Percentiles rank a stretch among this genome's conserved stretches.
Evolutionary conservation across 1,140 invertebrate genomes (phyloP).

Genomic region (Drosophila ogumai): DNA sequence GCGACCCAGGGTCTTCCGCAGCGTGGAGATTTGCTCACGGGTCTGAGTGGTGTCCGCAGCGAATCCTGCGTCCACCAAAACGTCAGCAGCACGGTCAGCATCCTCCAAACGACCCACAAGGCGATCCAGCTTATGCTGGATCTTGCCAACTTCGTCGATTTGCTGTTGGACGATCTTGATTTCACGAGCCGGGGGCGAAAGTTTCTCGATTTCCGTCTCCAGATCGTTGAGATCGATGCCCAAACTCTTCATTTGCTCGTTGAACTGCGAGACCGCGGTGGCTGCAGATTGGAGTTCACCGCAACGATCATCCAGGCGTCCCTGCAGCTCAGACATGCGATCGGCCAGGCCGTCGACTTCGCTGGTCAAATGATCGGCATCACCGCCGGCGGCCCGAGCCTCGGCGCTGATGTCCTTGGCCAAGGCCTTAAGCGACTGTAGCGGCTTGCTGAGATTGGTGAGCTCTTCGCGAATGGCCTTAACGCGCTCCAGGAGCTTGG

Average conservation of each 20-base stretch:
- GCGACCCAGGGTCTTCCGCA: constrained; percentile 91
- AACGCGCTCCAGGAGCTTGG: constrained; percentile 92
- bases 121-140: constrained; percentile 89
- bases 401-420: constrained; percentile 91
- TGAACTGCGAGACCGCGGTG: constrained; percentile 93
- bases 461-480: constrained; percentile 92
- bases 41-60: constrained; percentile 92
- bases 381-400: constrained; percentile 89
- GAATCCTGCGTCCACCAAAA: constrained; percentile 92
- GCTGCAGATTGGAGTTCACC: constrained; percentile 94
- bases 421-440: constrained; percentile 89
- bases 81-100: constrained; percentile 90
- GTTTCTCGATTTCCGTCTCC: constrained; percentile 93
- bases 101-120: constrained; percentile 89
- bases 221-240: constrained; percentile 91
- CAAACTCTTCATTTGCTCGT: constrained; percentile 92
- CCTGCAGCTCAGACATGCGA: constrained; percentile 91
- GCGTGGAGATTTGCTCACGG: constrained; percentile 90
- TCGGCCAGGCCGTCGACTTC: constrained; percentile 92
- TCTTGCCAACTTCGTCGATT: constrained; percentile 91
- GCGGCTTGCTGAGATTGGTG: constrained; percentile 90
- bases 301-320: constrained; percentile 91
- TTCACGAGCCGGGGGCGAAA: constrained; percentile 94
- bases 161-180: constrained; percentile 93
- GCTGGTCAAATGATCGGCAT: constrained; percentile 90